phyloP scores from a whole-genome alignment of 1,140 invertebrate species.

The Aphelinus atriplicis region DNA sequence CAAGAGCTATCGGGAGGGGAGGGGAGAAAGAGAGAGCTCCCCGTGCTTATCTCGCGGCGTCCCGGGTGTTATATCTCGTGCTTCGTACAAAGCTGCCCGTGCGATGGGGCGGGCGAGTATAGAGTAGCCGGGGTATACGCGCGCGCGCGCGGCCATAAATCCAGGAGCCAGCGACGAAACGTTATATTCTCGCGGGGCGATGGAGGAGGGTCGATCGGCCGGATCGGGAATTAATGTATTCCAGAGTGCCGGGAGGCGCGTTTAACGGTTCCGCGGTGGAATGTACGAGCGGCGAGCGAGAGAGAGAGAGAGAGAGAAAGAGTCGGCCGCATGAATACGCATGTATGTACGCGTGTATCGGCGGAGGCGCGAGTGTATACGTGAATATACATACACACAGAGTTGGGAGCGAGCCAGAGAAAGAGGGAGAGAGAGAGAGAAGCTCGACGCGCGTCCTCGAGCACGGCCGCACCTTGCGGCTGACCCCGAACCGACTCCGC shows the following conservation, averaged over 20 bases:
- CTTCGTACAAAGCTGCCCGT: too few relatives aligned
- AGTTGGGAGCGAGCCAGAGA: conserved; percentile 7
- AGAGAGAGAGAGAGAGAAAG: background rate
- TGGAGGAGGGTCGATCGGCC: background rate
- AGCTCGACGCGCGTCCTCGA: background rate
- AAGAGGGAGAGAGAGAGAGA: background rate
- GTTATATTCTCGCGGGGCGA: too few relatives aligned
- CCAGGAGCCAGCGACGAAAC: too few relatives aligned
- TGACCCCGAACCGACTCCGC: conserved; percentile 56
- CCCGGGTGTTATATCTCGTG: too few relatives aligned
- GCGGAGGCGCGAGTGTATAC: background rate
- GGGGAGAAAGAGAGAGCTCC: background rate
- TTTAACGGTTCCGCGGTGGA: conserved; percentile 36
- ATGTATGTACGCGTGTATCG: background rate
- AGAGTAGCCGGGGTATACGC: too few relatives aligned
- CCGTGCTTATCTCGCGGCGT: too few relatives aligned
- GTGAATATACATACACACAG: background rate
- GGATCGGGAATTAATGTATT: conserved; percentile 33
- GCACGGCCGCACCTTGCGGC: conserved; percentile 57
- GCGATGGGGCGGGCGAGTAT: too few relatives aligned
- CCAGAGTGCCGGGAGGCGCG: conserved; percentile 13
- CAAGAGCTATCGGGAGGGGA: background rate
- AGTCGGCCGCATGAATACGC: too few relatives aligned
- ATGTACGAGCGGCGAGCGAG: conserved; percentile 11
- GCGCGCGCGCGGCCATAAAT: too few relatives aligned